Conservation (phyloP, 1,140 invertebrate species). For the Achatina immaculata region DNA sequence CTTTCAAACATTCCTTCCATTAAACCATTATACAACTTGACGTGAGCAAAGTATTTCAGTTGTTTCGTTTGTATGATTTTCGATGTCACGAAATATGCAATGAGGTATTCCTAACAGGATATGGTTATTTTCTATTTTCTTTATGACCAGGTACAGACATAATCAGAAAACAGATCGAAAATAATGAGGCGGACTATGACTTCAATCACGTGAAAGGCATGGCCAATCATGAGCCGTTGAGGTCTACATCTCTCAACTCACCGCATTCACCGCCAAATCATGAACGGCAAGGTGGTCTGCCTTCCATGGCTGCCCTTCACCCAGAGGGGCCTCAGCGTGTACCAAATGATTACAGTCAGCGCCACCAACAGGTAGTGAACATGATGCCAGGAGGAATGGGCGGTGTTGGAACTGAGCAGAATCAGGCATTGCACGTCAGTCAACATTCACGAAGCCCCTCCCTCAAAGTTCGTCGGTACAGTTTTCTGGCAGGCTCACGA, state of each 20-base stretch:
- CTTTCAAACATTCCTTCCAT: no score
- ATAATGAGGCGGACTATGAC: conserved; percentile 61
- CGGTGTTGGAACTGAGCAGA: conserved; percentile 1
- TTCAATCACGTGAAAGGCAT: conserved; percentile 68
- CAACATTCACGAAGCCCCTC: conserved; percentile 57
- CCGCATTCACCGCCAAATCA: conserved; percentile 40
- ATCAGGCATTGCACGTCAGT: conserved; percentile 30
- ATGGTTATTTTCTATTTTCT: neutral
- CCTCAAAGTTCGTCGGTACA: conserved; percentile 63
- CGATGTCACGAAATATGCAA: no score
- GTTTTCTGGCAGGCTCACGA: conserved; percentile 69
- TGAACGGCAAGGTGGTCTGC: conserved; percentile 34
- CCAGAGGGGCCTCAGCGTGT: conserved; percentile 37
- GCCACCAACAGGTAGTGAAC: conserved; percentile 35
- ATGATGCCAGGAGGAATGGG: conserved; percentile 35
- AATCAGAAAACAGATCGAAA: conserved; percentile 65
- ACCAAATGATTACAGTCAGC: conserved; percentile 39
- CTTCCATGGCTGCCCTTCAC: conserved; percentile 28
- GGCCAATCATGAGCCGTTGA: conserved; percentile 64
- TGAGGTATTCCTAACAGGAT: no score
- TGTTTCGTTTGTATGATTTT: no score
- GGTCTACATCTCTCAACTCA: conserved; percentile 58
- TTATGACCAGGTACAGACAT: conserved; percentile 68
- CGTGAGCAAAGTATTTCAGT: no score
- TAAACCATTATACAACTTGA: no score